Percentiles rank a stretch among this genome's conserved stretches.
These are phyloP conservation scores for Calliphora vicina DNA, from an alignment of 1,140 invertebrate genomes.

Conservation along the genomic window DNA sequence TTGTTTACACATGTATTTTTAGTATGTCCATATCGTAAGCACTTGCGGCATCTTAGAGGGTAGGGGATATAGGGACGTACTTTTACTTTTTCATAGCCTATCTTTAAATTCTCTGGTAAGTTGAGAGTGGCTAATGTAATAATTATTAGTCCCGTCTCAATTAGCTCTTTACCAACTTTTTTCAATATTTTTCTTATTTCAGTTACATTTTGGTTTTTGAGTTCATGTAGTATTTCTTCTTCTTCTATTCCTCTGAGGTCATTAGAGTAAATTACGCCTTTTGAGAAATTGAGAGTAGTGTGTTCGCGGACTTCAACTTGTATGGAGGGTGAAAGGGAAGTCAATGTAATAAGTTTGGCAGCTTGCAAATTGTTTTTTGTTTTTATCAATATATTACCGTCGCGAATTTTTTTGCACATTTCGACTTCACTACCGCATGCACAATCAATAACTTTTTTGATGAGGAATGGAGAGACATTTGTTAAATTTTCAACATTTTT, in stretches of 20 bases:
- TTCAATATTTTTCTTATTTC: too few relatives aligned
- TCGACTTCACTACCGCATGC: too few relatives aligned
- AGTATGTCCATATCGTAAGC: neutral
- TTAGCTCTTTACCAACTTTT: neutral
- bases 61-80: neutral
- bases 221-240: constrained; percentile 21
- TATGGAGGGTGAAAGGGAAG: too few relatives aligned
- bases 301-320: constrained; percentile 3
- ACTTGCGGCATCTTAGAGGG: neutral
- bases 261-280: constrained; percentile 3
- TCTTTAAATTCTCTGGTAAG: neutral
- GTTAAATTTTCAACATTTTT: neutral
- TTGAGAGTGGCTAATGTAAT: neutral
- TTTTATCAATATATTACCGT: too few relatives aligned
- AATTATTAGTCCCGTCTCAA: neutral
- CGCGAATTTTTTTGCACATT: too few relatives aligned
- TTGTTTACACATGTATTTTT: neutral
- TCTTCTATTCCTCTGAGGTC: neutral
- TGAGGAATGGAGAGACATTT: constrained; percentile 23
- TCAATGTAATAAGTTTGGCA: too few relatives aligned
- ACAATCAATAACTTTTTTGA: too few relatives aligned
- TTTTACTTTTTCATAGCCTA: too few relatives aligned
- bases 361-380: too few relatives aligned
- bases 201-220: constrained; percentile 22
- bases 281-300: neutral